Evolutionary conservation across 2,113 vertebrate species (phyloP).

Genomic region (Hydrolagus affinis): DNA sequence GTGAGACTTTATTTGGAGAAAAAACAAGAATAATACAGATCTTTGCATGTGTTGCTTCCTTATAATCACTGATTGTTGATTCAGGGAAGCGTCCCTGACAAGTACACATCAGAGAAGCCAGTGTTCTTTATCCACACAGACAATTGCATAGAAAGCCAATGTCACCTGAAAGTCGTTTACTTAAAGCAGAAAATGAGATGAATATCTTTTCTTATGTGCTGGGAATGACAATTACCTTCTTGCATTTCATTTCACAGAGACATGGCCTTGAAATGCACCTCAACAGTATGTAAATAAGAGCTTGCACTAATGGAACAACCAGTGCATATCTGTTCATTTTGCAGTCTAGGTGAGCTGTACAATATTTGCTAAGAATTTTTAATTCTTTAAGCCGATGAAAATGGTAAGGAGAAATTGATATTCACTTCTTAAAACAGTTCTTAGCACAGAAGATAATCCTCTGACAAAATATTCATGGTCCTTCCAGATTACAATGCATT

Average conservation of each 20-base stretch:
- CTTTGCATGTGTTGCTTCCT: background rate
- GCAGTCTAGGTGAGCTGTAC: background rate
- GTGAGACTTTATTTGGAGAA: background rate
- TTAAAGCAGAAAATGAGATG: conserved; percentile 8
- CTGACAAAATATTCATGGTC: background rate
- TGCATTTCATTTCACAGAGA: background rate
- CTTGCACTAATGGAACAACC: background rate
- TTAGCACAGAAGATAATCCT: background rate
- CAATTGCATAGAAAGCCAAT: background rate
- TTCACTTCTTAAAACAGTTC: background rate
- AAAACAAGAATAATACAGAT: background rate
- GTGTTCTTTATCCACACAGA: background rate
- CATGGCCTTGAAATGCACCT: background rate
- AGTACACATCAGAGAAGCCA: background rate
- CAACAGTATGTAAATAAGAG: background rate
- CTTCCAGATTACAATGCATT: background rate
- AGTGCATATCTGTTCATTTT: background rate
- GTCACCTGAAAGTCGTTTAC: conserved; percentile 1
- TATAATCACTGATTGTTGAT: background rate
- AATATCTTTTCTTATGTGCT: background rate
- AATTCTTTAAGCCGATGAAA: background rate
- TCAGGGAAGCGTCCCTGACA: background rate
- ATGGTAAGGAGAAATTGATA: background rate
- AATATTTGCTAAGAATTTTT: background rate
- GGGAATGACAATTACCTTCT: background rate